These are phyloP conservation scores for Lutjanus campechanus DNA, from an alignment of 2,797 vertebrate species.

Conservation along the genomic window DNA sequence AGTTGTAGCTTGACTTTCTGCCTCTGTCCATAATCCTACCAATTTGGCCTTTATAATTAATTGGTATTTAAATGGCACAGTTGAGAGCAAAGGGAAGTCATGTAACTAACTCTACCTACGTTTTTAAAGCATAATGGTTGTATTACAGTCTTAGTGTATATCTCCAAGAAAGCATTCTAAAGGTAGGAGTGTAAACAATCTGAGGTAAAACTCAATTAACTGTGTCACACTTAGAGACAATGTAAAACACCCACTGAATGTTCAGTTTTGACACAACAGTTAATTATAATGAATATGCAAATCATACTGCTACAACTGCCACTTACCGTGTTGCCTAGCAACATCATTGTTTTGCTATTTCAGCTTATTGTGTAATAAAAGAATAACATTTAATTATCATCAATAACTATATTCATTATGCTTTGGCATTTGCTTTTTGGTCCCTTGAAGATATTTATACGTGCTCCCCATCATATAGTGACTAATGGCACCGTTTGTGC, in stretches of 20 bases:
- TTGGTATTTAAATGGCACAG: constrained; percentile 1
- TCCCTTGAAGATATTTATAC: constrained; percentile 16
- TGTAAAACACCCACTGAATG: constrained; percentile 30
- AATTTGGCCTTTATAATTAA: not conserved
- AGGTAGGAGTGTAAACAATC: not conserved
- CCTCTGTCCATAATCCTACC: not conserved
- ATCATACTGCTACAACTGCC: constrained; percentile 41
- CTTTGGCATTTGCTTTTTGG: constrained; percentile 29
- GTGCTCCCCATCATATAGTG: constrained; percentile 17
- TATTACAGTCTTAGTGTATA: not conserved
- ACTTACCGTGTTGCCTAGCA: constrained; percentile 53
- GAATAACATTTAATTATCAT: constrained; percentile 48
- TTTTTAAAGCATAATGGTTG: not conserved
- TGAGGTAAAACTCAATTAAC: not conserved
- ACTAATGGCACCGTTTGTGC: constrained; percentile 14
- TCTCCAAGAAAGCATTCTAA: not conserved
- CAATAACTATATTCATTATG: constrained; percentile 36
- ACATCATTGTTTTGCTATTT: constrained; percentile 39
- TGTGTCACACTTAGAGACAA: not conserved
- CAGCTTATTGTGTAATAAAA: constrained; percentile 34
- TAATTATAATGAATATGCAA: constrained; percentile 53
- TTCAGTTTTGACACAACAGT: constrained; percentile 31
- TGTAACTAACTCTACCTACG: not conserved
- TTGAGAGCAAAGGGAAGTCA: not conserved
- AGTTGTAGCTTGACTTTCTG: not conserved